Conservation (phyloP, 1,140 invertebrate species). For the Bombus waltoni region DNA sequence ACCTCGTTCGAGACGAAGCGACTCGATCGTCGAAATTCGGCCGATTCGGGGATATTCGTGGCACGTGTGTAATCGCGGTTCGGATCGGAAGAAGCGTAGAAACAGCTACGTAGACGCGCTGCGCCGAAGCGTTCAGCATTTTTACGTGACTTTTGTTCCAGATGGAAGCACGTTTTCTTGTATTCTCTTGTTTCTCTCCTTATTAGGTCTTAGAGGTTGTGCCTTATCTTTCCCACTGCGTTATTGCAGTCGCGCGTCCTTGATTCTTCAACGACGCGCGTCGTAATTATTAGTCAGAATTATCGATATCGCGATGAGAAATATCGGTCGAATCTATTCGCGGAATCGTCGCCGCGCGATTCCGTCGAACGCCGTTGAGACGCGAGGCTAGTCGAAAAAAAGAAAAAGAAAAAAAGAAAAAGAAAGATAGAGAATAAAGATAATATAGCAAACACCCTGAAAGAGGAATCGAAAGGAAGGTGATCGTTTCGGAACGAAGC, state of each 20-base stretch:
- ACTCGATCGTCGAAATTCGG: neutral
- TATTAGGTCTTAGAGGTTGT: neutral
- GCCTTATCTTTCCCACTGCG: neutral
- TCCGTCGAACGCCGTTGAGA: neutral
- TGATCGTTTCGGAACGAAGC: slow-evolving; percentile 24
- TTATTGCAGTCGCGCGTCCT: neutral
- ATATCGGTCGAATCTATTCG: neutral
- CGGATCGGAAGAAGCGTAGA: no score
- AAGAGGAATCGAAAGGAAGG: slow-evolving; percentile 32
- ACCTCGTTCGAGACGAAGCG: neutral
- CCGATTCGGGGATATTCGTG: neutral
- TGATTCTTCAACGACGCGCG: neutral
- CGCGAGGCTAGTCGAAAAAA: neutral
- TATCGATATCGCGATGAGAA: neutral
- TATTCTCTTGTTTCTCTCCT: slow-evolving; percentile 18
- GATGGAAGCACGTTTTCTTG: neutral
- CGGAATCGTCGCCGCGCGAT: neutral
- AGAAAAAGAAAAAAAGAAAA: neutral
- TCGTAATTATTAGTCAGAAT: neutral
- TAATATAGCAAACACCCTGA: neutral
- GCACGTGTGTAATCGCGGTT: neutral
- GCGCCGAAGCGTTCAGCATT: neutral
- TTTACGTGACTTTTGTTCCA: slow-evolving; percentile 18
- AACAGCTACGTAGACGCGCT: neutral
- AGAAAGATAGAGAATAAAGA: neutral